phyloP scores from a whole-genome alignment of 2,888 invertebrate genomes.

The Melipona bicolor region DNA sequence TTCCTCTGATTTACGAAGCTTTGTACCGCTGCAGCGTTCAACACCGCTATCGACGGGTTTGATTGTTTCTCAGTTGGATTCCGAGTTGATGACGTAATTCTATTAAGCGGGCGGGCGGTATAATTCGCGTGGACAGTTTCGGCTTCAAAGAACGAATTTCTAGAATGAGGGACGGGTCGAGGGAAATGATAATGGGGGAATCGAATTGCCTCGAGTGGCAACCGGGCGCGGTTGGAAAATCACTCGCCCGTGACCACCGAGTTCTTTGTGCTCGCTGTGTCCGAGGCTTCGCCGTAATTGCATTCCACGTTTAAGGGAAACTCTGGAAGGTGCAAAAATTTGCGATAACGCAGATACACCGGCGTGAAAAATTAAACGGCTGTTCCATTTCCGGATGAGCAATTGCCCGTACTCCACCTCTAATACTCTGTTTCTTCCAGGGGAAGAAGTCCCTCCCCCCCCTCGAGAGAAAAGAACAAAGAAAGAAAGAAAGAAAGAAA shows the following conservation, averaged over 20 bases:
- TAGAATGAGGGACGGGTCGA: background rate
- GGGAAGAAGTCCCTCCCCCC: background rate
- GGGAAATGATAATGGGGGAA: background rate
- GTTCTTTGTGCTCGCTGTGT: too few relatives aligned
- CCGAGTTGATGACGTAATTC: constrained; percentile 25
- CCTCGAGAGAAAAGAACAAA: too few relatives aligned
- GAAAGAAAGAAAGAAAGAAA: background rate
- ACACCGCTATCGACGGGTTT: constrained; percentile 16
- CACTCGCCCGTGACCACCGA: too few relatives aligned
- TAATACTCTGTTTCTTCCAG: background rate
- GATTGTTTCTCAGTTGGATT: constrained; percentile 26
- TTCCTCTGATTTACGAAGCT: constrained; percentile 19
- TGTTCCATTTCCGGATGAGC: too few relatives aligned
- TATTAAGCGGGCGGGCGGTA: constrained; percentile 18
- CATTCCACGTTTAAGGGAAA: too few relatives aligned
- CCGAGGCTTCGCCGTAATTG: too few relatives aligned
- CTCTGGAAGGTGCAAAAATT: too few relatives aligned
- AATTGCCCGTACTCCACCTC: background rate
- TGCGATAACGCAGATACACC: too few relatives aligned
- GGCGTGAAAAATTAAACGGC: too few relatives aligned
- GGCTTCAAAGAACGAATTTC: background rate
- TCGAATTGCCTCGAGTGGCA: background rate
- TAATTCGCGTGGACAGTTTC: background rate
- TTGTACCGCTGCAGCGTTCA: background rate
- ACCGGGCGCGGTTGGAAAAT: too few relatives aligned